Evolutionary conservation across 2,888 invertebrate genomes (phyloP).

Genomic region (Busseola fusca): DNA sequence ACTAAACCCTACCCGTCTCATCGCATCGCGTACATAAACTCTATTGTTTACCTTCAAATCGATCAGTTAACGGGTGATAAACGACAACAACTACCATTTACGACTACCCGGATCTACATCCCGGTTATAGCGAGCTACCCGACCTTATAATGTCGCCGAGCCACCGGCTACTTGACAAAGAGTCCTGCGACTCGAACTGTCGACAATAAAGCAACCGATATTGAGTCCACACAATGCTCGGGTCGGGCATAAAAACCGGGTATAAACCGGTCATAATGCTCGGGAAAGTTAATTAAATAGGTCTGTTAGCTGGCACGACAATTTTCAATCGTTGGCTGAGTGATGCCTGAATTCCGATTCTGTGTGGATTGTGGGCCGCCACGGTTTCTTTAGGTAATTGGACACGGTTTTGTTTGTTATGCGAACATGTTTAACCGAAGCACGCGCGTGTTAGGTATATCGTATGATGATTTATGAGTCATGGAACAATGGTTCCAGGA

Average conservation of each 20-base stretch:
- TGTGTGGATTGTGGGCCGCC: constrained; percentile 33
- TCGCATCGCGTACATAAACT: constrained; percentile 48
- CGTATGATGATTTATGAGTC: too few species aligned
- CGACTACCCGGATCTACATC: constrained; percentile 56
- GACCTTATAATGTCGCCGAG: constrained; percentile 54
- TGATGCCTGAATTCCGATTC: constrained; percentile 60
- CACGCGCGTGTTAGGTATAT: too few species aligned
- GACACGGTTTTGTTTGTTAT: constrained; percentile 8
- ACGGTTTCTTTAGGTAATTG: constrained; percentile 51
- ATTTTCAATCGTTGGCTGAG: constrained; percentile 77
- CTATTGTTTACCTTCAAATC: constrained; percentile 61
- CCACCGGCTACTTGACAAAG: constrained; percentile 72
- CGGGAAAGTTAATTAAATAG: constrained; percentile 84
- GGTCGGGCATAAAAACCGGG: constrained; percentile 77
- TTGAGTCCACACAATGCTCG: constrained; percentile 82
- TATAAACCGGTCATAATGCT: constrained; percentile 81
- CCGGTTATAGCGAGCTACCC: constrained; percentile 50
- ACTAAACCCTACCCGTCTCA: constrained; percentile 26
- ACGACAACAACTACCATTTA: constrained; percentile 52
- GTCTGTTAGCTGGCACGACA: constrained; percentile 73
- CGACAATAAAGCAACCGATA: constrained; percentile 82
- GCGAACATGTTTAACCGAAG: neutral
- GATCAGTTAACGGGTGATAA: constrained; percentile 59
- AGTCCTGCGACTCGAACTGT: constrained; percentile 66
- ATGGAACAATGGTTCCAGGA: too few species aligned